These are phyloP conservation scores for Ariolimax columbianus DNA, from an alignment of 2,888 invertebrate species.

Conservation along the genomic window DNA sequence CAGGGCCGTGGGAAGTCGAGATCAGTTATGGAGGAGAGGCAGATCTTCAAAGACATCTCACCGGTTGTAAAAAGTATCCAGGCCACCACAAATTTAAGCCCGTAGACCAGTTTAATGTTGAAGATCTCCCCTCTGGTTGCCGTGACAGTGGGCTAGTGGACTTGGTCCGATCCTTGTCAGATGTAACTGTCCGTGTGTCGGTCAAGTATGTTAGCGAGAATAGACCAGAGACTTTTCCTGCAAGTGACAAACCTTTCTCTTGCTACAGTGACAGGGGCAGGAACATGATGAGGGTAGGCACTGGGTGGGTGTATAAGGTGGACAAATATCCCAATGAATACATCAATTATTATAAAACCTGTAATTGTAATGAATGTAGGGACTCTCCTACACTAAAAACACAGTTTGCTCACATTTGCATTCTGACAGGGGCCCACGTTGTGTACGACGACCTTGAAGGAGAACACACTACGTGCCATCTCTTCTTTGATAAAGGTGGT, in stretches of 20 bases:
- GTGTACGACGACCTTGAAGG: background rate
- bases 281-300: background rate
- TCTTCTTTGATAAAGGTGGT: background rate
- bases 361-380: background rate
- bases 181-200: background rate
- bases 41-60: background rate
- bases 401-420: background rate
- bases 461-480: background rate
- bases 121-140: background rate
- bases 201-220: background rate
- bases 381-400: background rate
- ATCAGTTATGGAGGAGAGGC: constrained; percentile 21
- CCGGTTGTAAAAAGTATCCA: background rate
- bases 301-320: background rate
- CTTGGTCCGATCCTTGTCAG: background rate
- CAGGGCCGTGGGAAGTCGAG: background rate
- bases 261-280: too few species aligned
- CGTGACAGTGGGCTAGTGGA: background rate
- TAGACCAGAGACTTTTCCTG: background rate
- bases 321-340: background rate
- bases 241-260: background rate
- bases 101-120: background rate
- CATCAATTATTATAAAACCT: background rate
- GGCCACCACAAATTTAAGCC: background rate
- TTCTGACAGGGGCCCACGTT: background rate